These are phyloP conservation scores for Hydractinia symbiolongicarpus DNA, from an alignment of 30 jellyfish, hydroid and myxozoan species.

Conservation along the genomic window DNA sequence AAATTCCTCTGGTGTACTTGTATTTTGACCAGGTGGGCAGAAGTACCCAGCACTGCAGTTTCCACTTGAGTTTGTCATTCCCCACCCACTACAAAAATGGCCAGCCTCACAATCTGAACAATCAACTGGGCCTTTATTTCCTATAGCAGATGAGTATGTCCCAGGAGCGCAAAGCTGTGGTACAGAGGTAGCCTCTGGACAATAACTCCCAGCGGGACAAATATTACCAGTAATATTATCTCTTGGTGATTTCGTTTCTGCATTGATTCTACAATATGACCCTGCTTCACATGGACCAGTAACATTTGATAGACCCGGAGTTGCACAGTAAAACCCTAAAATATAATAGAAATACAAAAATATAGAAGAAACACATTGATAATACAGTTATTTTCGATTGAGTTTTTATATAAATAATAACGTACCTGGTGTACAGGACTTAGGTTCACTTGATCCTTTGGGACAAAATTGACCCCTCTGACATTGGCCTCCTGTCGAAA, in stretches of 20 bases:
- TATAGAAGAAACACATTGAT: no score
- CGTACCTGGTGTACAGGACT: slow-evolving; percentile 70
- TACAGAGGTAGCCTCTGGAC: slow-evolving; percentile 56
- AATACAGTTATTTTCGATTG: slow-evolving; percentile 1
- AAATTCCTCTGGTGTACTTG: slow-evolving; percentile 59
- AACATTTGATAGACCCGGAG: slow-evolving; percentile 51
- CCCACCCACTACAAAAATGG: slow-evolving; percentile 61
- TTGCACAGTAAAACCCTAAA: slow-evolving; percentile 63
- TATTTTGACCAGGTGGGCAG: slow-evolving; percentile 90
- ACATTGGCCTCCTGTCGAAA: slow-evolving; percentile 92
- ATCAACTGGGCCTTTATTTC: slow-evolving; percentile 56
- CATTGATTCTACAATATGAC: slow-evolving; percentile 61
- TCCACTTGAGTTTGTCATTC: slow-evolving; percentile 68
- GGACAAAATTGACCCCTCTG: slow-evolving; percentile 79
- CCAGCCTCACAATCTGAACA: slow-evolving; percentile 82
- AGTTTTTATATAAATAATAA: not conserved
- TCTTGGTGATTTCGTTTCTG: slow-evolving; percentile 60
- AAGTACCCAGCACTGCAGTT: slow-evolving; percentile 82
- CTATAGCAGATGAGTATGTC: slow-evolving; percentile 57
- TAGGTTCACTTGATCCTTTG: slow-evolving; percentile 65
- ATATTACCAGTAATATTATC: slow-evolving; percentile 75
- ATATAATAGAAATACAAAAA: not conserved
- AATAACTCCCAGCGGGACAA: slow-evolving; percentile 85
- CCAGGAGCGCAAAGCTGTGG: slow-evolving; percentile 92
- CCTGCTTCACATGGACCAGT: slow-evolving; percentile 89